phyloP scores from a whole-genome alignment of 2,888 invertebrate genomes.

The Drosophila multiciliata region DNA sequence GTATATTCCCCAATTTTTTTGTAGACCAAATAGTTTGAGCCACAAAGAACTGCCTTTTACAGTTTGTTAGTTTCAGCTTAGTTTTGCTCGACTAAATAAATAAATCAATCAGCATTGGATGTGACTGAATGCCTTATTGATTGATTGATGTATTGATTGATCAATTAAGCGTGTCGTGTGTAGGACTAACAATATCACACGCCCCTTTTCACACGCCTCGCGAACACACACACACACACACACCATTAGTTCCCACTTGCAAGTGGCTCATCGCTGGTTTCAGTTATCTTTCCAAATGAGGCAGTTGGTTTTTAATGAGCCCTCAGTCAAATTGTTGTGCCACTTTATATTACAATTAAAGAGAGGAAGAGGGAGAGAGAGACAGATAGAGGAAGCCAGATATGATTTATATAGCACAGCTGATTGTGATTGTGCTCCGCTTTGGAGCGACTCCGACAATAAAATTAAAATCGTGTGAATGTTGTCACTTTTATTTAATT shows the following conservation, averaged over 20 bases:
- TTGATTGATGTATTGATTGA: slow-evolving; percentile 46
- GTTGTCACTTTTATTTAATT: slow-evolving; percentile 38
- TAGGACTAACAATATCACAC: slow-evolving; percentile 8
- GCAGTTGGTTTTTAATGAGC: slow-evolving; percentile 55
- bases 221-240: background rate
- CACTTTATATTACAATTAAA: slow-evolving; percentile 4
- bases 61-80: background rate
- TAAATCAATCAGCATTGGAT: slow-evolving; percentile 56
- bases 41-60: background rate
- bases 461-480: slow-evolving; percentile 50
- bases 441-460: slow-evolving; percentile 25
- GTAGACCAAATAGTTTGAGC: background rate
- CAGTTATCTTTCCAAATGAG: slow-evolving; percentile 27
- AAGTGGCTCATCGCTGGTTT: slow-evolving; percentile 28
- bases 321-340: slow-evolving; percentile 34
- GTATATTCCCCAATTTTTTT: background rate
- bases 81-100: slow-evolving; percentile 5
- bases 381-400: background rate
- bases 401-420: slow-evolving; percentile 35
- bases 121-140: slow-evolving; percentile 34
- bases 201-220: background rate
- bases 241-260: slow-evolving; percentile 20
- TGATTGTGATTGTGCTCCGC: slow-evolving; percentile 3
- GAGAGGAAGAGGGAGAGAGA: too few species aligned
- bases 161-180: slow-evolving; percentile 45